Evolutionary conservation across 2,797 vertebrate species (phyloP).

Genomic region (Enteromius afrohamiltoni): DNA sequence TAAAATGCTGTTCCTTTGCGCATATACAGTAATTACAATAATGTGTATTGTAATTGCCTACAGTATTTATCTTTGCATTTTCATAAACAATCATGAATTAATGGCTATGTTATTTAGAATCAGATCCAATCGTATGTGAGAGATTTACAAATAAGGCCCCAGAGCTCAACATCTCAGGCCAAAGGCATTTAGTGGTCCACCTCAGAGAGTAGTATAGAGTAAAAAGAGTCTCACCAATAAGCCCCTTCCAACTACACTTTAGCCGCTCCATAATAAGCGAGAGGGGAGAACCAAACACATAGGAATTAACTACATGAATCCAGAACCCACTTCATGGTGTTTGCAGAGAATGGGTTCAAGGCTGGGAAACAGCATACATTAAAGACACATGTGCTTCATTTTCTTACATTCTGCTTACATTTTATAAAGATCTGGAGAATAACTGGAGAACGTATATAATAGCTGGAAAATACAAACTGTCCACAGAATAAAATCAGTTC

Average conservation of each 20-base stretch:
- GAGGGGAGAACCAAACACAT: constrained; percentile 27
- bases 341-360: constrained; percentile 60
- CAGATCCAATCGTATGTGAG: not conserved
- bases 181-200: constrained; percentile 46
- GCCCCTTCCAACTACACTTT: constrained; percentile 22
- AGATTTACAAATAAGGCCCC: not conserved
- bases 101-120: not conserved
- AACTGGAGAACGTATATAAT: not conserved
- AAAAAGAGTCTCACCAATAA: constrained; percentile 23
- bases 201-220: constrained; percentile 26
- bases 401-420: constrained; percentile 3
- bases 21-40: not conserved
- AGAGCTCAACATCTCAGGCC: constrained; percentile 15
- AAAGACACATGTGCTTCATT: constrained; percentile 60
- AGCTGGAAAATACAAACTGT: not conserved
- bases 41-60: not conserved
- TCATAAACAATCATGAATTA: not conserved
- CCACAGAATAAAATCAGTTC: not conserved
- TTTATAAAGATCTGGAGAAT: constrained; percentile 7
- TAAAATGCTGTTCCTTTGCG: not conserved
- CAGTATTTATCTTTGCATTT: not conserved
- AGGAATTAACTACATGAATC: constrained; percentile 25
- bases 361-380: constrained; percentile 61
- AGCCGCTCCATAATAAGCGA: constrained; percentile 31
- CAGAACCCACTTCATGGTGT: constrained; percentile 28